phyloP scores from a whole-genome alignment of 1,140 invertebrate genomes.

The Tribolium madens region DNA sequence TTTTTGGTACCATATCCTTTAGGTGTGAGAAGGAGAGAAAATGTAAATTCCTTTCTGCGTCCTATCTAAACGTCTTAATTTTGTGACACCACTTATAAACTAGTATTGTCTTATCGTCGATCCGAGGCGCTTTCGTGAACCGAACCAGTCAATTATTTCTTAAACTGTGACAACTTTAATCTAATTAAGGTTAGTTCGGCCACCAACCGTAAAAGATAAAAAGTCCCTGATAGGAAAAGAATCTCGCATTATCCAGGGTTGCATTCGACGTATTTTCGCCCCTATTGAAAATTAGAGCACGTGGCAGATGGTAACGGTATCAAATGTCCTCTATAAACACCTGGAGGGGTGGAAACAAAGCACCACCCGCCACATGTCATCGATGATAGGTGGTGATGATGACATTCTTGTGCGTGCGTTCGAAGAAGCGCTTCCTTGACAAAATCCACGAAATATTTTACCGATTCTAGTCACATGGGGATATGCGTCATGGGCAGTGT shows the following conservation, averaged over 20 bases:
- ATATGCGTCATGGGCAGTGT: background rate
- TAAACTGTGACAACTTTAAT: conserved; percentile 65
- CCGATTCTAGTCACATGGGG: background rate
- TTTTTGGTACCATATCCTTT: too few species aligned
- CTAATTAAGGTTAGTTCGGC: conserved; percentile 62
- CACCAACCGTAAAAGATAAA: conserved; percentile 58
- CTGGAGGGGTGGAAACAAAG: background rate
- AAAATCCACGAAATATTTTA: background rate
- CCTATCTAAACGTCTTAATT: conserved; percentile 56
- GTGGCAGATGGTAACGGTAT: background rate
- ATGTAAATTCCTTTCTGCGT: too few species aligned
- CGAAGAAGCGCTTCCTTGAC: background rate
- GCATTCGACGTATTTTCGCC: background rate
- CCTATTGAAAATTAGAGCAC: background rate
- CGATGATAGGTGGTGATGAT: background rate
- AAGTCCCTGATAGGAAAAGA: conserved; percentile 42
- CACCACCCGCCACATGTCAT: background rate
- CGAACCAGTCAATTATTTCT: conserved; percentile 63
- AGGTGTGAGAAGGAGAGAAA: too few species aligned
- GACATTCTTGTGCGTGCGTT: background rate
- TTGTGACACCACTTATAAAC: conserved; percentile 57
- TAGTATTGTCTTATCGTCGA: conserved; percentile 54
- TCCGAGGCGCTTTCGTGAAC: conserved; percentile 44
- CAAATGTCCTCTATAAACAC: background rate
- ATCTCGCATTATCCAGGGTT: conserved; percentile 12